Conservation (phyloP, 2,888 invertebrate genomes). For the Xylota sylvarum region DNA sequence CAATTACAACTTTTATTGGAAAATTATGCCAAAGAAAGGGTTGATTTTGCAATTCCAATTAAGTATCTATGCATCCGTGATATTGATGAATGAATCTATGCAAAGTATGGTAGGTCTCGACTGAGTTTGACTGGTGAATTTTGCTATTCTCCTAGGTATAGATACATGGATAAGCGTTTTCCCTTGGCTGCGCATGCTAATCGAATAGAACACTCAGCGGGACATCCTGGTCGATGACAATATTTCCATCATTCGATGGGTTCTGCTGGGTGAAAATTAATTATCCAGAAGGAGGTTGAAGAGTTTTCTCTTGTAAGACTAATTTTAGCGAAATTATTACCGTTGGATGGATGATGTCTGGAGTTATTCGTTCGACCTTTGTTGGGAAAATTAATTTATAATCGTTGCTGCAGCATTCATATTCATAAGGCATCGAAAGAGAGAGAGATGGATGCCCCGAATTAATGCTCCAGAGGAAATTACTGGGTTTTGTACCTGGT, state of each 20-base stretch:
- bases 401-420: slow-evolving; percentile 35
- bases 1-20: slow-evolving; percentile 30
- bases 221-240: not conserved
- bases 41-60: slow-evolving; percentile 38
- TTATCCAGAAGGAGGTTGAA: not conserved
- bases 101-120: not conserved
- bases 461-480: slow-evolving; percentile 20
- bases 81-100: slow-evolving; percentile 48
- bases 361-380: not conserved
- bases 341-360: not conserved
- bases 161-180: not conserved
- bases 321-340: slow-evolving; percentile 12
- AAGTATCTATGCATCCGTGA: slow-evolving; percentile 22
- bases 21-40: slow-evolving; percentile 35
- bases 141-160: not conserved
- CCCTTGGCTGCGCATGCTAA: slow-evolving; percentile 16
- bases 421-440: slow-evolving; percentile 24
- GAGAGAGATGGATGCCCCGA: slow-evolving; percentile 21
- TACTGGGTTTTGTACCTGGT: slow-evolving; percentile 9
- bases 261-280: not conserved
- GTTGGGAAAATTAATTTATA: slow-evolving; percentile 26
- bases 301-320: not conserved
- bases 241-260: not conserved
- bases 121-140: not conserved
- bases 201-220: slow-evolving; percentile 13